Evolutionary conservation across 2,113 vertebrate genomes (phyloP), one percentile per base, ranked within the genome.

Genomic region (Eulacestoma nigropectus): DNA sequence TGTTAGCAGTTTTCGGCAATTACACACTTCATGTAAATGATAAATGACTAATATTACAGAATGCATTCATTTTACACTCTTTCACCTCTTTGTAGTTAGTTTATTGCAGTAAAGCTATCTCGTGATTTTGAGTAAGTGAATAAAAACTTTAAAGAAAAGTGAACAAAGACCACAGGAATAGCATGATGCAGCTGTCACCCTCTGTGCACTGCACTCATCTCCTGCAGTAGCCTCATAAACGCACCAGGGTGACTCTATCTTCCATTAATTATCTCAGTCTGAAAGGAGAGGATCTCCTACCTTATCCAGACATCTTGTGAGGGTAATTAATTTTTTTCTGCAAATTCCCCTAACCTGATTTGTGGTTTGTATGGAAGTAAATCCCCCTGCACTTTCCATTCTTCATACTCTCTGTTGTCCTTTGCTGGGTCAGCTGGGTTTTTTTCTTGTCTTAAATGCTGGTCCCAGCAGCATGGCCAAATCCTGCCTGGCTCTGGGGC

Each of bases 11-110:
- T 96, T 94, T 85, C 2, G 3, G 67, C 82, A 95, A 95, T 97
- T 95, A 93, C 70, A 90, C 67, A 70, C 75, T 91, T 95, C 75
- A 77, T 90, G 18, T 76, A 89, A 93, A 95, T 95, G 91, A 96
- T 87, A 80, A 93, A 96, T 96, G 19, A 87, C 81, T 95, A 74
- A 65, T 89, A 87, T 83, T 82, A 76, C 42, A 85, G 74, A 85
- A 73, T 47, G 32, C 29, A 57, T 89, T 65, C 6, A 30, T 53
- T 89, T 89, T 69, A 29, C 23, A 42, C 47, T 49, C 44, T 82
- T 87, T 91, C 50, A 85, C 70, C 84, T 80, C 72, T 50, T 33
- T 11, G 13, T 33, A 47, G 75, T 70, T 62, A 44, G 9, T 91
- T 93, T 69, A 57, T 50, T 76, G 27, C 37, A 57, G 21, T 35